phyloP scores from a whole-genome alignment of 2,888 invertebrate species.

The Alentia gelatinosa region DNA sequence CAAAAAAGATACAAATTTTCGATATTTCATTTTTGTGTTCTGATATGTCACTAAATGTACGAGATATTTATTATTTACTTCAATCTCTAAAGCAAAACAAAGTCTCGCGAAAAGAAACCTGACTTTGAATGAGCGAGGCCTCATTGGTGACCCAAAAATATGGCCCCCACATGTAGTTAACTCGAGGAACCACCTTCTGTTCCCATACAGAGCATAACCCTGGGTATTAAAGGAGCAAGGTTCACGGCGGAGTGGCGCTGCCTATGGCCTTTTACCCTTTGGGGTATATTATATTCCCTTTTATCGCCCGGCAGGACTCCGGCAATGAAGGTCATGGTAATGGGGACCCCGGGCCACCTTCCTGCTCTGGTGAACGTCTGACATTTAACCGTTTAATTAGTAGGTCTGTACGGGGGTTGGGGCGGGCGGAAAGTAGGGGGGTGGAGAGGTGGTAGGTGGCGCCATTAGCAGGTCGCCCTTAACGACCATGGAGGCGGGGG shows the following conservation, averaged over 20 bases:
- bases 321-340: not conserved
- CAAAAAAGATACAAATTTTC: too few relatives aligned
- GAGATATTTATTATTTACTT: too few relatives aligned
- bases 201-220: too few relatives aligned
- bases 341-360: not conserved
- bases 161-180: too few relatives aligned
- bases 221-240: too few relatives aligned
- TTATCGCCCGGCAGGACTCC: not conserved
- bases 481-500: not conserved
- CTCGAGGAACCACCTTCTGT: not conserved
- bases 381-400: constrained; percentile 48
- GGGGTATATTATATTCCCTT: not conserved
- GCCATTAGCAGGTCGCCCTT: not conserved
- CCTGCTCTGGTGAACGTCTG: not conserved
- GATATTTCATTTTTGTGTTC: too few relatives aligned
- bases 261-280: not conserved
- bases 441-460: not conserved
- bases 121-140: not conserved
- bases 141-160: not conserved
- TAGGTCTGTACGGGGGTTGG: not conserved
- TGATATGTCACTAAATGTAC: too few relatives aligned
- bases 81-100: too few relatives aligned
- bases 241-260: too few relatives aligned
- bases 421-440: not conserved
- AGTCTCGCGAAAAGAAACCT: too few relatives aligned